Evolutionary conservation across 2,888 invertebrate species (phyloP).

Genomic region (Lasioglossum zephyrum): DNA sequence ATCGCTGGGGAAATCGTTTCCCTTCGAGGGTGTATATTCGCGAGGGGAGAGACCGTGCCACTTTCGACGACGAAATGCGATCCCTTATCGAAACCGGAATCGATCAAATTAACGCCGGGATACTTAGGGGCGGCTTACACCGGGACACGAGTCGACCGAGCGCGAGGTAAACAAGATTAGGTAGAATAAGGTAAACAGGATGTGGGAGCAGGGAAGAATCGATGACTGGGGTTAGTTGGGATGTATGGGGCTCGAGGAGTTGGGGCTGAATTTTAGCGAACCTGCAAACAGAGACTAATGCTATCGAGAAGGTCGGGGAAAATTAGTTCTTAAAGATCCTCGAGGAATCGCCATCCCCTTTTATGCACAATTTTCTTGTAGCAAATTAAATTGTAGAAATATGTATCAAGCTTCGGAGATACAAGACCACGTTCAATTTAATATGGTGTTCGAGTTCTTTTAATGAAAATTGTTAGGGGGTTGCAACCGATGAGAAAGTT

Average conservation of each 20-base stretch:
- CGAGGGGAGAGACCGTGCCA: neutral
- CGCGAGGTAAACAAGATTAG: constrained; percentile 32
- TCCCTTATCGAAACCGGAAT: constrained; percentile 5
- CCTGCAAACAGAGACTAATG: neutral
- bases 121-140: constrained; percentile 1
- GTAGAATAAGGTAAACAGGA: constrained; percentile 22
- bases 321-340: neutral
- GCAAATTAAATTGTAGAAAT: neutral
- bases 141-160: constrained; percentile 2
- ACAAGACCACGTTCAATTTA: neutral
- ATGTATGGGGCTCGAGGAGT: neutral
- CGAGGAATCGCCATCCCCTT: neutral
- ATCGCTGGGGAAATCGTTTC: constrained; percentile 13
- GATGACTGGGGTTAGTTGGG: neutral
- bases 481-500: too few species aligned
- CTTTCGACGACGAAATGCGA: neutral
- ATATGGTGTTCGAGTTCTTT: neutral
- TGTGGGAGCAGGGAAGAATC: neutral
- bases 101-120: constrained; percentile 23
- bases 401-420: neutral
- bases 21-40: neutral
- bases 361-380: neutral
- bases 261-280: neutral
- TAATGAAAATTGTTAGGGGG: neutral
- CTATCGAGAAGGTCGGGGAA: neutral